Base-by-base conservation (phyloP, 2,888 invertebrate genomes). In the Gastracanthus pulcherrimus region DNA sequence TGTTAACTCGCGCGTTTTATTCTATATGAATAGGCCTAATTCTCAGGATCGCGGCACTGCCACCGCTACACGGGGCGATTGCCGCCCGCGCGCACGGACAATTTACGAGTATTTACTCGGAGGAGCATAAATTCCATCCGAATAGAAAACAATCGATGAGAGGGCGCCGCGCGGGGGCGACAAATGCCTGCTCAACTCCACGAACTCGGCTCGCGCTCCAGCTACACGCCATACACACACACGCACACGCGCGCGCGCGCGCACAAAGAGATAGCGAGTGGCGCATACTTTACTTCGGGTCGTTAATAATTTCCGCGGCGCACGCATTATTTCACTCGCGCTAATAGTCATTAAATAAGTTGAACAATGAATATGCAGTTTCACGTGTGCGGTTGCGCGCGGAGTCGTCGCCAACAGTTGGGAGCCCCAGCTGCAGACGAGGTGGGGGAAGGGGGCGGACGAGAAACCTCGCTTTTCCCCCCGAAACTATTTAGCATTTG, bases 331-430 rank as follows among this genome's bases (percentile, higher is more conserved):
- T 29, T 66, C 75, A 23, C 74, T 45, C 16, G 45, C 75, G 75
- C 45, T 60, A 60, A 60, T 60, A 34, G 69, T 69, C 76, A 45
- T 77, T 70, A 77, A 77, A 70, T 41, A 69, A 69, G 67, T 76
- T 70, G 62, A 31, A 48, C 77, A 62, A 76, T 76, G 58, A 77
- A 77, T 70, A 62, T 69, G 58, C 76, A 69, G 45, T n/a, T 11
- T 7, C 66, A n/a, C 67, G 76, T 13, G 45, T 13, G 55, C 36
- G 23, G 16, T 6, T 23, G 76, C 38, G 51, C 62, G 62, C 26
- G 29, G 16, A n/a, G n/a, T 26, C 31, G 51, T 34, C 31, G 23
- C 19, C 34, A 19, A 26, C 55, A 26, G 23, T 26, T 41, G 13
- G 7, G 3, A 23, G 38, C 26, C 48, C n/a, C 23, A 26, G 23